Percentiles rank a stretch among this genome's conserved stretches.
These are phyloP conservation scores for Phocides pigmalion DNA, from an alignment of 1,140 invertebrate genomes.

Conservation along the genomic window DNA sequence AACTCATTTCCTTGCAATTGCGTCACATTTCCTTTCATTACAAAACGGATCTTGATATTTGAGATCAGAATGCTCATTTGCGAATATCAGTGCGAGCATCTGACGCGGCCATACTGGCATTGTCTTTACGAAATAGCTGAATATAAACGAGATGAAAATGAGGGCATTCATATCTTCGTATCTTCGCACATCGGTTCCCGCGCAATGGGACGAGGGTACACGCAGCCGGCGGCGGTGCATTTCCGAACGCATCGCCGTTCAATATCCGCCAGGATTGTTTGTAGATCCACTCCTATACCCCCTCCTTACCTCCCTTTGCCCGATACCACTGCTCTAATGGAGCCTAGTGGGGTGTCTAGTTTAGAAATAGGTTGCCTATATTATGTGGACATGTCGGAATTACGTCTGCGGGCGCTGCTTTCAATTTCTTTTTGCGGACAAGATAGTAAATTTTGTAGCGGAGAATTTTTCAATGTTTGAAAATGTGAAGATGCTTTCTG, in stretches of 20 bases:
- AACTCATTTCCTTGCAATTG: background rate
- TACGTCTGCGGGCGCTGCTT: conserved; percentile 34
- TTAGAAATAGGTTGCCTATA: conserved; percentile 65
- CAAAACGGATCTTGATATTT: background rate
- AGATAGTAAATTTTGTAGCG: conserved; percentile 14
- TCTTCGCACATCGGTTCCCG: conserved; percentile 64
- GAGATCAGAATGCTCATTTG: conserved; percentile 11
- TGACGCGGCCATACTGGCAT: conserved; percentile 16
- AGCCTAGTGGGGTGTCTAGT: conserved; percentile 65
- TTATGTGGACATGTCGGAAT: conserved; percentile 39
- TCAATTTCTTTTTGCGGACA: conserved; percentile 31
- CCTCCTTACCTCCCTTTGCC: conserved; percentile 29
- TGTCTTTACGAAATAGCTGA: conserved; percentile 52
- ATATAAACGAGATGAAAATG: conserved; percentile 68
- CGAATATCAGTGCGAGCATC: conserved; percentile 5
- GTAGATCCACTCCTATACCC: conserved; percentile 50
- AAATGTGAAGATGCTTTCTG: background rate
- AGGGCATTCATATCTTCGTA: conserved; percentile 72
- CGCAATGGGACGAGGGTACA: conserved; percentile 60
- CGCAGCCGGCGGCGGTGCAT: conserved; percentile 71
- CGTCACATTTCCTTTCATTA: background rate
- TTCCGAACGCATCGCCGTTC: conserved; percentile 79
- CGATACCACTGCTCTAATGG: conserved; percentile 61
- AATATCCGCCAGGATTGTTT: conserved; percentile 80
- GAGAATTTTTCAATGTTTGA: conserved; percentile 16